Conservation (phyloP, 92 coral and sea anemone species). For the Epizoanthus scotinus region DNA sequence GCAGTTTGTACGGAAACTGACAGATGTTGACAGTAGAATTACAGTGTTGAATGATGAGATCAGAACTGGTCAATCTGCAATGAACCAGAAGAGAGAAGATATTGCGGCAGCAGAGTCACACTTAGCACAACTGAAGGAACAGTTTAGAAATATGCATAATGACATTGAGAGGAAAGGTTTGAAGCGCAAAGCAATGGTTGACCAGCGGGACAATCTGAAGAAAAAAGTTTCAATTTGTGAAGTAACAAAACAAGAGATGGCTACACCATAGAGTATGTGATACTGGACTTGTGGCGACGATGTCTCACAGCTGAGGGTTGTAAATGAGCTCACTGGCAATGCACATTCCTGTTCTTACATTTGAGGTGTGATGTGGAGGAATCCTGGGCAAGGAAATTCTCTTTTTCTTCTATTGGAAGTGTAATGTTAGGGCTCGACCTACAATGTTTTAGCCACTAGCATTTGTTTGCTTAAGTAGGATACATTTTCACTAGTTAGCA, state of each 20-base stretch:
- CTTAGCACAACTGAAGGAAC: constrained; percentile 25
- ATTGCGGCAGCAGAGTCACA: constrained; percentile 23
- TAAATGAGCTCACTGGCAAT: too few relatives aligned
- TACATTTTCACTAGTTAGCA: too few relatives aligned
- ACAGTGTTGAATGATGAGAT: constrained; percentile 11
- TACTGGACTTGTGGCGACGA: too few relatives aligned
- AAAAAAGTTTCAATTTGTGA: constrained; percentile 32
- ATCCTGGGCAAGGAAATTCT: too few relatives aligned
- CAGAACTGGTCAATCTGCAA: neutral
- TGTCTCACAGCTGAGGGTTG: too few relatives aligned
- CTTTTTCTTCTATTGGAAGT: too few relatives aligned
- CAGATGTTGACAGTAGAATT: constrained; percentile 35
- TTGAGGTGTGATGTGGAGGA: too few relatives aligned
- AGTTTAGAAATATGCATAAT: constrained; percentile 26
- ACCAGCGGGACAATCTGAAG: constrained; percentile 9
- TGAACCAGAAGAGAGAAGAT: constrained; percentile 26
- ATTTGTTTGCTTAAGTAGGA: too few relatives aligned
- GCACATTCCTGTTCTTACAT: too few relatives aligned
- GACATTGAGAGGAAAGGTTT: constrained; percentile 9
- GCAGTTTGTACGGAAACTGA: constrained; percentile 28
- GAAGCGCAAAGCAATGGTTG: constrained; percentile 40
- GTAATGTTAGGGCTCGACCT: too few relatives aligned
- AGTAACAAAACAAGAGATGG: constrained; percentile 31
- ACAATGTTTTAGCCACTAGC: too few relatives aligned
- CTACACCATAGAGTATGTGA: neutral